A percentile compares a stretch with the other conserved stretches of the same genome.
Conservation (phyloP, 2,113 vertebrate genomes). For the Dasyurus viverrinus region DNA sequence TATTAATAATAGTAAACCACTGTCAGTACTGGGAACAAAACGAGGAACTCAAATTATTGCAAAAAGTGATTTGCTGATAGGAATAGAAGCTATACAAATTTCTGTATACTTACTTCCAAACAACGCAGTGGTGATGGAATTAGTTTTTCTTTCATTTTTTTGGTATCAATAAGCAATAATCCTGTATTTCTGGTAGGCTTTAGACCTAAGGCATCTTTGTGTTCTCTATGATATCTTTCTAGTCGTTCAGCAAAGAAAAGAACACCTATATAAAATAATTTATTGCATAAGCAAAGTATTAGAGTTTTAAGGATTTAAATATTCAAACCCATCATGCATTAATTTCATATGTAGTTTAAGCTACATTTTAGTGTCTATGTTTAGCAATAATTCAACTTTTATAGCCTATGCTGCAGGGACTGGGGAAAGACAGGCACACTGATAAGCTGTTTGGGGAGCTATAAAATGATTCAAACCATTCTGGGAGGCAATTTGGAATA, state of each 20-base stretch:
- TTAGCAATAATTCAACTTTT: neutral
- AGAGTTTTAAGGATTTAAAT: conserved; percentile 20
- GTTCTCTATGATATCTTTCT: conserved; percentile 86
- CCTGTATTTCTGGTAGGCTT: conserved; percentile 85
- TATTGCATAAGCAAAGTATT: neutral
- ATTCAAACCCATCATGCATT: neutral
- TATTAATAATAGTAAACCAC: conserved; percentile 26
- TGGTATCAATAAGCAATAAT: conserved; percentile 88
- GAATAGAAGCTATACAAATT: neutral
- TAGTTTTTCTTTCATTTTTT: conserved; percentile 86
- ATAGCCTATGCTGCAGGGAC: neutral
- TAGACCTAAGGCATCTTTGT: conserved; percentile 84
- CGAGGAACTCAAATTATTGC: neutral
- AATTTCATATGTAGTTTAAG: neutral
- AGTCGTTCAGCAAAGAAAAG: conserved; percentile 87
- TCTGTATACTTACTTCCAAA: conserved; percentile 85
- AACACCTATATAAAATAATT: conserved; percentile 80
- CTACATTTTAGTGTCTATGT: neutral
- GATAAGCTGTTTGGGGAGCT: neutral
- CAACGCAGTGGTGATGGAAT: conserved; percentile 86
- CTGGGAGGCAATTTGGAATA: neutral
- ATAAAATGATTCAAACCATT: neutral
- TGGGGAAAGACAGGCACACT: neutral
- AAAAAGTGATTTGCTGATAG: neutral
- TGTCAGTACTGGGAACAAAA: neutral